These are phyloP conservation scores for Tauraco erythrolophus DNA, from an alignment of 2,113 vertebrate genomes.

Conservation along the genomic window DNA sequence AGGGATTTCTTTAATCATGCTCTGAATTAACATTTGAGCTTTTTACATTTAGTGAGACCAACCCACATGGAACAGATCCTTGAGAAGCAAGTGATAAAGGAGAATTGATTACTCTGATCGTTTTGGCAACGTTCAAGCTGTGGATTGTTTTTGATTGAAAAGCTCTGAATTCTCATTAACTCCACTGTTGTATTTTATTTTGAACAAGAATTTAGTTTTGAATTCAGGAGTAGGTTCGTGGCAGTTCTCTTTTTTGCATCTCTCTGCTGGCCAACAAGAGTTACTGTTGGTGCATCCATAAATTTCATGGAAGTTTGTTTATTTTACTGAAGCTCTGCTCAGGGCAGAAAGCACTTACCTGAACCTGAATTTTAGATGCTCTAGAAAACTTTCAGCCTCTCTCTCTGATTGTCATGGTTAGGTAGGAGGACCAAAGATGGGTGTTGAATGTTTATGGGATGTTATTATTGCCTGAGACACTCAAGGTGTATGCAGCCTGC, in stretches of 20 bases:
- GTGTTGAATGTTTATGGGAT: neutral
- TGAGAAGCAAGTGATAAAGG: neutral
- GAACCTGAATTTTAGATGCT: neutral
- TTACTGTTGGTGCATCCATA: neutral
- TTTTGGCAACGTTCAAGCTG: neutral
- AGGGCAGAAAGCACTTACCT: neutral
- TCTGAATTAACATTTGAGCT: neutral
- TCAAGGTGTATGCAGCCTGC: neutral
- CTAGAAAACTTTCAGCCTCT: neutral
- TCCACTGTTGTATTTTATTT: neutral
- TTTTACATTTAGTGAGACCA: neutral
- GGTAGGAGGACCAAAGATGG: neutral
- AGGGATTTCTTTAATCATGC: neutral
- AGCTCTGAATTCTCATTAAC: neutral
- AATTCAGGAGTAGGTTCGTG: neutral
- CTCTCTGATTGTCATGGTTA: neutral
- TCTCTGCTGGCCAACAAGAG: neutral
- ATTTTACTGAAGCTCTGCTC: neutral
- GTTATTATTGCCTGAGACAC: fast-evolving
- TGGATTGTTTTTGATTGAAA: neutral
- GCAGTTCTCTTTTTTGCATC: neutral
- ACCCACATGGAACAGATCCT: neutral
- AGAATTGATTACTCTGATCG: neutral
- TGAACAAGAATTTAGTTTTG: neutral
- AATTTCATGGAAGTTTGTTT: neutral